These are phyloP conservation scores for Drosophila mulleri DNA, from an alignment of 2,888 invertebrate genomes.

Conservation along the genomic window DNA sequence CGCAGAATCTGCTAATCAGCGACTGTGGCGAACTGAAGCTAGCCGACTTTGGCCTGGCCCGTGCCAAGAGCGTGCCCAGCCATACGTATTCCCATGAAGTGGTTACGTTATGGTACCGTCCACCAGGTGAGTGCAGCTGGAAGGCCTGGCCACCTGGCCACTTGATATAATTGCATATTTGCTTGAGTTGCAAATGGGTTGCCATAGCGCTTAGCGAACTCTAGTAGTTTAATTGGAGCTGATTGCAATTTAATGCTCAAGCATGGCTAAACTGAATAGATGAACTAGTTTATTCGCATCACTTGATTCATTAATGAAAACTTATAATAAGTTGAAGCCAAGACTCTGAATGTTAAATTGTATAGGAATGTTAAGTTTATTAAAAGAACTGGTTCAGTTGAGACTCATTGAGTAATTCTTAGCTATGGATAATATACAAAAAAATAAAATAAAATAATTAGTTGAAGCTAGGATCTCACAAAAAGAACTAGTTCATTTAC, in stretches of 20 bases:
- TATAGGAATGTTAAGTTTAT: background rate
- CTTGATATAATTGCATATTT: constrained; percentile 6
- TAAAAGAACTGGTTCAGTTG: no score
- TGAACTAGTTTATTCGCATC: constrained; percentile 5
- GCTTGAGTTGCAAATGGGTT: background rate
- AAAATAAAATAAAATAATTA: no score
- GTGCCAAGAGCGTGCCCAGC: constrained; percentile 99
- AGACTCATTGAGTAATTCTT: no score
- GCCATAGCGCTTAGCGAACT: background rate
- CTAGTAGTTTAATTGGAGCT: background rate
- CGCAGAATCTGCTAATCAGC: constrained; percentile 98
- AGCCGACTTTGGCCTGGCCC: constrained; percentile 98
- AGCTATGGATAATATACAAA: no score
- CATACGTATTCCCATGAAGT: constrained; percentile 99
- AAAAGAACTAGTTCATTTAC: no score
- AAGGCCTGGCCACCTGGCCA: background rate
- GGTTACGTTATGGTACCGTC: constrained; percentile 99
- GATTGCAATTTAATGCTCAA: background rate
- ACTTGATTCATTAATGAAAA: background rate
- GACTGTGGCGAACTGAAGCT: constrained; percentile 98
- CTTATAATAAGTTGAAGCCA: background rate
- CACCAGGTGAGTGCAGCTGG: constrained; percentile 89
- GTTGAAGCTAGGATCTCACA: no score
- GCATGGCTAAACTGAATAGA: background rate
- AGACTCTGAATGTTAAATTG: background rate